Evolutionary conservation across 2,797 vertebrate genomes (phyloP), one percentile per base, ranked within the genome.

Genomic region (Telmatherina bonti): DNA sequence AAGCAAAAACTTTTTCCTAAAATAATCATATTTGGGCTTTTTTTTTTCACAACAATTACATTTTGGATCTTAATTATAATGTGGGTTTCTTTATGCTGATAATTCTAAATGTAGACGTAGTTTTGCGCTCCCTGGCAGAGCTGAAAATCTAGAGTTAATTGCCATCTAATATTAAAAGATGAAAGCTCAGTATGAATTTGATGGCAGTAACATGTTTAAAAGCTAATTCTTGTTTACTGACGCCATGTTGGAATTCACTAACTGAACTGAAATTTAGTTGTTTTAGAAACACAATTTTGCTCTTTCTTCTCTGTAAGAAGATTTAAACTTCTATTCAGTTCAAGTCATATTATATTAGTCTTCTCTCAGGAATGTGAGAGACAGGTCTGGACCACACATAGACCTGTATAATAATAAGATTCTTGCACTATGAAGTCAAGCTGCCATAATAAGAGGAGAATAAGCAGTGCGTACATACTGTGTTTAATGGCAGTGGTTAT

Each of bases 1-100:
- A 36, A 66, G 61, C 33, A 15, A 56, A 24, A 22, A 20, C 10
- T 72, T 59, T 76, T 62, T 80, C 12, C 38, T 18, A 12, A 57
- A 31, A 63, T 41, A 1, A 22, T 2, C 26, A 18, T 5, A 54
- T 52, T 27, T 12, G 7, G 70, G 54, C 13, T 8, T 47, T 8
- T 35, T 24, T 38, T n/a, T 35, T n/a, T n/a, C 22, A 36, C 35
- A 56, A n/a, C 16, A 45, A 45, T 20, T 6, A 20, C 6, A 20
- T 12, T 20, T 45, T 45, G 43, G 43, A 45, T 45, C 43, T 45
- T 20, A 2, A n/a, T 38, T 3, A 2, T 45, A 45, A 45, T 8
- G 9, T 20, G 7, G 16, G 20, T n/a, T 45, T 45, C 5, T 33
- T 7, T 33, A 45, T 7, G 43, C 7, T 20, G 20, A 18, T 45